Evolutionary conservation across 1,140 invertebrate genomes (phyloP), one percentile per base, ranked within the genome.

Genomic region (Bactericera cockerelli): DNA sequence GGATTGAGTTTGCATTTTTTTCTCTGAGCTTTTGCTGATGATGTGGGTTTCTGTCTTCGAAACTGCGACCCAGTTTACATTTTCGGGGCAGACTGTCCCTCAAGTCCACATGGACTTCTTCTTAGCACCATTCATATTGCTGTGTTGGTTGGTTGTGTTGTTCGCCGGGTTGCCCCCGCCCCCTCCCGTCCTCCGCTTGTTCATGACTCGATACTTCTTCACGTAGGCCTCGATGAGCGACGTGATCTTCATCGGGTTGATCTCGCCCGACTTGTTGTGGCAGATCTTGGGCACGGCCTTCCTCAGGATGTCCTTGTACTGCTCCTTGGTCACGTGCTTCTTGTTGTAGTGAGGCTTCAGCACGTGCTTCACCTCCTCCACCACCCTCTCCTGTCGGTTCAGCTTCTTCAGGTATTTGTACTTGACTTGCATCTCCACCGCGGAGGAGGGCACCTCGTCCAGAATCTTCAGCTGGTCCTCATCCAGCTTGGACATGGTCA

Each of bases 201-300:
- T 79, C 68, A 79, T 79, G 70, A 82, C 81, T 64, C 87, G 79
- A 71, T 86, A 84, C 69, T 93, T 95, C 68, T 82, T 89, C 14
- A 97, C 89, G 72, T 98, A 98, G 16, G 89, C 91, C 73, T 95
- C 91, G 63, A 98, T 87, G 24, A 97, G 78, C 63, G 81, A 80
- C 67, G 89, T 86, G 67, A 98, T 95, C 76, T 96, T 96, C 60
- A 84, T 82, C 55, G 93, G 93, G 76, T 97, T 97, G 58, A 98
- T 96, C 76, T 95, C 91, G 21, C 92, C 92, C 36, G 87, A 84
- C 71, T 87, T 91, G 72, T 93, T 96, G 75, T 96, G 91, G 72
- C 89, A 94, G 67, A 97, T 94, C 93, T 98, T 98, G 66, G 93
- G 93, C 66, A 98, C 94, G 75, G 91, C 85, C 77, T 91, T 86